Evolutionary conservation across 2,888 invertebrate genomes (phyloP), one percentile per base, ranked within the genome.

Genomic region (Tanytarsus gracilentus): DNA sequence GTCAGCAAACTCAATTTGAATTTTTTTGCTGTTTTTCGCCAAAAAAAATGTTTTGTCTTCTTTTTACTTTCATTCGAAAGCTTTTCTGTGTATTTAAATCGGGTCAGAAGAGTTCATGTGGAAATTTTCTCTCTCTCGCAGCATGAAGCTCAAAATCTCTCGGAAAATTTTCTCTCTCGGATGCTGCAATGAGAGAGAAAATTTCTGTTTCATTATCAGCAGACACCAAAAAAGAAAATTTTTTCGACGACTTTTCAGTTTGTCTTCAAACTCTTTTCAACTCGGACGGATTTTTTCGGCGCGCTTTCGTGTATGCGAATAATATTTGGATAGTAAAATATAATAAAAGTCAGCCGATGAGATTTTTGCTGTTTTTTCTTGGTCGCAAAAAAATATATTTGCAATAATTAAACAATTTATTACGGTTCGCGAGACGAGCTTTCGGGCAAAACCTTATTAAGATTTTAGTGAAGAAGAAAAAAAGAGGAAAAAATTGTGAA

Each of bases 191-290:
- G 16, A 36, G 6, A 49, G 49, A 7, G 50, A 50, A 50, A 50
- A 40, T 51, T 56, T 36, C 27, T 53, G 23, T 56, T 30, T 40
- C 44, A 18, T 44, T 18, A 9, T 44, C 18, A 44, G 18, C 44
- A 44, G 44, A 16, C 11, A 23, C 16, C n/a, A n/a, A n/a, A n/a
- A n/a, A n/a, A n/a, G n/a, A n/a, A n/a, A n/a, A n/a, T 40, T 40
- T 39, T 25, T 26, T 56, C 39, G 40, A 56, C 55, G 18, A 44
- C 11, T n/a, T 44, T 44, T 44, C 27, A 56, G 55, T 56, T 56
- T 56, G 55, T 27, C 40, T 25, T 56, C 55, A 56, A 56, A 56
- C 55, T 39, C 40, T 27, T 39, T 11, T n/a, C 40, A 27, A 40
- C 16, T 16, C 55, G 27, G 55, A 40, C 40, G 55, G 40, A 53